Conservation (phyloP, 2,888 invertebrate genomes). For the Caradrina kadenii region DNA sequence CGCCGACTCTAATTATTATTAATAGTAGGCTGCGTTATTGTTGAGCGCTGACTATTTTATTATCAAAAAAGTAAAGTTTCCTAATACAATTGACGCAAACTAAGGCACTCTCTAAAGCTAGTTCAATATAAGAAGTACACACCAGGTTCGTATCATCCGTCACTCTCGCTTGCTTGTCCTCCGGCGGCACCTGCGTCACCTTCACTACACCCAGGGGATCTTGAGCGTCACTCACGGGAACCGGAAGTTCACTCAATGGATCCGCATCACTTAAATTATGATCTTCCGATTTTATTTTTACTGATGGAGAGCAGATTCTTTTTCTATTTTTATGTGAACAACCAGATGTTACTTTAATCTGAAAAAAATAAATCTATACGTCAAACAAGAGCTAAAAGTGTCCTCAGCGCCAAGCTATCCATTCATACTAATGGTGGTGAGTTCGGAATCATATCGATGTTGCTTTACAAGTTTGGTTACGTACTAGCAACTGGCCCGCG, state of each 20-base stretch:
- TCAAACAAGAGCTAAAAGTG: no score
- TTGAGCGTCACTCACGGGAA: not conserved
- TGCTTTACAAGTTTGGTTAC: no score
- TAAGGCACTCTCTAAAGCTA: no score
- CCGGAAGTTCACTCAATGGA: not conserved
- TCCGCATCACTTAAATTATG: not conserved
- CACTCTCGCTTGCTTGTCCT: not conserved
- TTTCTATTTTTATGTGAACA: not conserved
- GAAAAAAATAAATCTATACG: not conserved
- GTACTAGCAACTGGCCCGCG: no score
- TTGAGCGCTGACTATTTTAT: no score
- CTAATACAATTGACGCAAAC: no score
- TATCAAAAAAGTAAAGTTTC: no score
- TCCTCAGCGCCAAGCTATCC: no score
- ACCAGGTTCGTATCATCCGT: not conserved
- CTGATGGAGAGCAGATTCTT: not conserved
- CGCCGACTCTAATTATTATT: no score
- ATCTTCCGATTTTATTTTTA: not conserved
- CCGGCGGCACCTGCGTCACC: not conserved
- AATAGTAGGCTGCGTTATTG: no score
- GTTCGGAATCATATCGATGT: no score
- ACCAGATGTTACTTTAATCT: not conserved
- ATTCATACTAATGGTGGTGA: no score
- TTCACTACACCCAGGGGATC: not conserved
- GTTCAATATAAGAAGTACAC: not conserved